Conservation (phyloP, 1,140 invertebrate species). For the Leptoteleia sp. region DNA sequence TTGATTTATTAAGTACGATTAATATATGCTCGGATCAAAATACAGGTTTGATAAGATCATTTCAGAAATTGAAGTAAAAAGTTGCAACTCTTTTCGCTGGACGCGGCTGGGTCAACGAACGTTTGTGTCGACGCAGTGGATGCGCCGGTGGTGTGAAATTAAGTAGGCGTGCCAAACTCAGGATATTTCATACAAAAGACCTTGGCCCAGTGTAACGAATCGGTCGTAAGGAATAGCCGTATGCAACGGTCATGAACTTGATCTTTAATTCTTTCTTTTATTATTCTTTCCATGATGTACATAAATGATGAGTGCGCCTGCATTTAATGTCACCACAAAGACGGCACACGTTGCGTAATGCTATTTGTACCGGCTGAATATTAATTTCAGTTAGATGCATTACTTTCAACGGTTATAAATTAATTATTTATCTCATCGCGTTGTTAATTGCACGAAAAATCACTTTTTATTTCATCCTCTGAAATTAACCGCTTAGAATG, state of each 20-base stretch:
- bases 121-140: conserved; percentile 18
- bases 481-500: too few relatives aligned
- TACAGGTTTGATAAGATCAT: conserved; percentile 19
- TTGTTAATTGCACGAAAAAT: too few relatives aligned
- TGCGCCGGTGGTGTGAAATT: conserved; percentile 38
- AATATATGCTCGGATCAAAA: conserved; percentile 27
- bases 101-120: conserved; percentile 51
- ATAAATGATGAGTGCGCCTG: conserved; percentile 46
- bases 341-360: conserved; percentile 50
- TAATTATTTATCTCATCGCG: too few relatives aligned
- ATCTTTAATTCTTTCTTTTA: conserved; percentile 57
- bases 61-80: conserved; percentile 11
- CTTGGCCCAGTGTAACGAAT: conserved; percentile 68
- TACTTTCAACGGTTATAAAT: conserved; percentile 17
- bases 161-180: conserved; percentile 58
- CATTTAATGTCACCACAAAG: conserved; percentile 41
- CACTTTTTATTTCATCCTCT: too few relatives aligned
- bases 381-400: conserved; percentile 16
- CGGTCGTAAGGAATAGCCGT: conserved; percentile 45
- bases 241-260: conserved; percentile 60
- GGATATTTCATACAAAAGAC: conserved; percentile 58
- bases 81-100: conserved; percentile 11
- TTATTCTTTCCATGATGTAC: conserved; percentile 40
- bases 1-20: conserved; percentile 11
- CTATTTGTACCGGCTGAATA: conserved; percentile 25